Evolutionary conservation across 2,888 invertebrate species (phyloP).

Genomic region (Euzetes globulus): DNA sequence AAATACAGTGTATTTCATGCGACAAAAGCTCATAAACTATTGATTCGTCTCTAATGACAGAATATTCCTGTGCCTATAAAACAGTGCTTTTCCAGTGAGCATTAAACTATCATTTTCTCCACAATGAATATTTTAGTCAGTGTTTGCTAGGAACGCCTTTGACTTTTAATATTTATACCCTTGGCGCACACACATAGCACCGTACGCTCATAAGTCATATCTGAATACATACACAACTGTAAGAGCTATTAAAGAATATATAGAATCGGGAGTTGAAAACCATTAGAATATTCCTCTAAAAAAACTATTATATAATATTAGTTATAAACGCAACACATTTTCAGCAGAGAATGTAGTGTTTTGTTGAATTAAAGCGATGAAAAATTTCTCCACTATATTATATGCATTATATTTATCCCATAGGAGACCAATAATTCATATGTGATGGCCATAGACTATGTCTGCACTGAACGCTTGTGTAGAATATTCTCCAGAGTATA

Average conservation of each 20-base stretch:
- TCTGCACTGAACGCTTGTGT: not conserved
- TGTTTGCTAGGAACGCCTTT: constrained; percentile 7
- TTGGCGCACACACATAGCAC: not conserved
- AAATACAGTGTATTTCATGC: not conserved
- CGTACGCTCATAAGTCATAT: not conserved
- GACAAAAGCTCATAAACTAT: constrained; percentile 17
- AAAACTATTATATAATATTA: not conserved
- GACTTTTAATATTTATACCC: constrained; percentile 13
- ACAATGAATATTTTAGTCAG: not conserved
- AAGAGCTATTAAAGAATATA: not conserved
- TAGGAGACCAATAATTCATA: constrained; percentile 21
- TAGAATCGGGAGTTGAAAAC: not conserved
- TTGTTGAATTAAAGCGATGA: not conserved
- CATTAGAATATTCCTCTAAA: constrained; percentile 1
- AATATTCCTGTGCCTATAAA: not conserved
- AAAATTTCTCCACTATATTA: not conserved
- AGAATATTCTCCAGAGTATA: not conserved
- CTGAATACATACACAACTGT: too few relatives aligned
- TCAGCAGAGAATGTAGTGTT: not conserved
- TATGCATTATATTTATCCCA: not conserved
- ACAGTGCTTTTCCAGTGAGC: not conserved
- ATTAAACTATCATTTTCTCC: constrained; percentile 19
- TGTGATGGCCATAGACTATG: not conserved
- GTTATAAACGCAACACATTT: constrained; percentile 21
- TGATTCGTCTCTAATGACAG: not conserved